These are phyloP conservation scores for Pachydiplax longipennis DNA, from an alignment of 2,888 invertebrate genomes.

Conservation along the genomic window DNA sequence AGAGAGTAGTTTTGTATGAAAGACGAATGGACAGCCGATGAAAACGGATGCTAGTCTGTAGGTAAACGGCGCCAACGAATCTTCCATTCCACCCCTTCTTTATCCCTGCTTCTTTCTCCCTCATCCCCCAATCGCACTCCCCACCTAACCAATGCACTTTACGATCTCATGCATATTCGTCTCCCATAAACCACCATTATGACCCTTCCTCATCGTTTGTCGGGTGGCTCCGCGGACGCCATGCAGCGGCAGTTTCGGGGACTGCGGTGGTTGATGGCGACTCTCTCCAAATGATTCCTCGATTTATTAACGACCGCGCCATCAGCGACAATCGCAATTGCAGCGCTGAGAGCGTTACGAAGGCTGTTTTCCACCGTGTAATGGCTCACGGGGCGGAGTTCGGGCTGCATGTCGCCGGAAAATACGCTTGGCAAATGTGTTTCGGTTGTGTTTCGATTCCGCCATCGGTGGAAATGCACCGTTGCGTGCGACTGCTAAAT, in stretches of 20 bases:
- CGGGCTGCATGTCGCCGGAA: not conserved
- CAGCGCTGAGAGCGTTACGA: not conserved
- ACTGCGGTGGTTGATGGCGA: not conserved
- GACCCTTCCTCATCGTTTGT: slow-evolving; percentile 8
- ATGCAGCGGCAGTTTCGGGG: not conserved
- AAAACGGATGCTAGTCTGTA: not conserved
- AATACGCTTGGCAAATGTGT: not conserved
- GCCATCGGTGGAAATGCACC: not conserved
- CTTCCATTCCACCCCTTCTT: not conserved
- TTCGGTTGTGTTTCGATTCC: not conserved
- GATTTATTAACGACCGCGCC: slow-evolving; percentile 16
- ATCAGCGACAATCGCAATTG: not conserved
- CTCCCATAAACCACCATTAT: slow-evolving; percentile 30
- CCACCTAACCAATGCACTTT: slow-evolving; percentile 18
- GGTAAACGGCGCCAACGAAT: not conserved
- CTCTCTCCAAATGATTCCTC: not conserved
- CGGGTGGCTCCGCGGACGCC: not conserved
- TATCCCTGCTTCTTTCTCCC: not conserved
- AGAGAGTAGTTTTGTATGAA: not conserved
- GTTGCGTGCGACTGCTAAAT: not conserved
- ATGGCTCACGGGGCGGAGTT: not conserved
- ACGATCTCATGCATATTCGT: slow-evolving; percentile 28
- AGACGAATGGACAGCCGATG: not conserved
- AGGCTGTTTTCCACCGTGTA: not conserved
- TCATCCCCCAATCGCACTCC: not conserved